Conservation (phyloP, 2,113 vertebrate genomes). For the Cavia aperea region DNA sequence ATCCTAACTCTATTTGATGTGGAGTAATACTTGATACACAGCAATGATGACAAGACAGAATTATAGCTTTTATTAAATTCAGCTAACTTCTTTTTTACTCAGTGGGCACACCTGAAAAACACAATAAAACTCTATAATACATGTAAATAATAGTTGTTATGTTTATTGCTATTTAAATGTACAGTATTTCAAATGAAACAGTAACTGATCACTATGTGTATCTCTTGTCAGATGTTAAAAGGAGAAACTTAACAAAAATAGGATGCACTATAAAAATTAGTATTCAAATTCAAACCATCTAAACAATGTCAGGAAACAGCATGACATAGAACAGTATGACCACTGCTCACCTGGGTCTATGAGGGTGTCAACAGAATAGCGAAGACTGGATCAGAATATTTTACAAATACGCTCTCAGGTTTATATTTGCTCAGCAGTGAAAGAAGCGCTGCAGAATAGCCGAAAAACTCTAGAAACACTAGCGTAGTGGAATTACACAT, state of each 20-base stretch:
- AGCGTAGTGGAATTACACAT: not conserved
- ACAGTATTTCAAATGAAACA: constrained; percentile 17
- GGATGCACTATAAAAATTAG: not conserved
- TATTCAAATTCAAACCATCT: not conserved
- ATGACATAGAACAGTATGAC: not conserved
- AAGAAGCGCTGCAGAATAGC: not conserved
- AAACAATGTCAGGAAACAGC: not conserved
- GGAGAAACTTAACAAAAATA: constrained; percentile 31
- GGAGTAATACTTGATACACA: not conserved
- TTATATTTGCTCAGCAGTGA: not conserved
- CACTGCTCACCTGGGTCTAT: not conserved
- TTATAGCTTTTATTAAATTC: not conserved
- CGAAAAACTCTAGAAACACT: not conserved
- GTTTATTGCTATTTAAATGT: not conserved
- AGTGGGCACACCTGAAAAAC: not conserved
- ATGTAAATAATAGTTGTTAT: not conserved
- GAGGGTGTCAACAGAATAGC: not conserved
- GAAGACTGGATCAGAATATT: not conserved
- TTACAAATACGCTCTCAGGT: not conserved
- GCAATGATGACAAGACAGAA: not conserved
- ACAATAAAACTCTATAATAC: not conserved
- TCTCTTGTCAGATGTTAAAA: not conserved
- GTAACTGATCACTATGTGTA: not conserved
- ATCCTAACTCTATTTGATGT: not conserved
- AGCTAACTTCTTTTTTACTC: not conserved